Evolutionary conservation across 2,113 vertebrate genomes (phyloP), one percentile per base, ranked within the genome.

Genomic region (Hystrix brachyura): DNA sequence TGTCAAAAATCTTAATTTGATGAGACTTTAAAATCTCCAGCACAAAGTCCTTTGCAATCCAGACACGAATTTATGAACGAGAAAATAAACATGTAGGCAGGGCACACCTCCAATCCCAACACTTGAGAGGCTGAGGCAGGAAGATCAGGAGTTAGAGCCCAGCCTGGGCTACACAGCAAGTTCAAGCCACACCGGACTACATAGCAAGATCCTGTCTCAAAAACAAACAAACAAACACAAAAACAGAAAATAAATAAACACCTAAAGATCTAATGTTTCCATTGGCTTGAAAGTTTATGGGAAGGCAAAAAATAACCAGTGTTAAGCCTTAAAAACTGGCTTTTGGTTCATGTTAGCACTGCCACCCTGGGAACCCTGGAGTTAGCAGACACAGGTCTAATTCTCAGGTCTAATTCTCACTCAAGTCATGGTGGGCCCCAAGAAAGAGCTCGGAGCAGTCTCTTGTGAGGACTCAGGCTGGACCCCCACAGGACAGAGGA

Each of bases 11-110:
- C 38, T 43, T 64, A 29, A 78, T 84, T 67, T 96, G 72, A 21
- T 76, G 32, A 76, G 34, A 78, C 29, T 90, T 90, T 79, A 83
- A 83, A 67, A 82, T 89, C 18, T 72, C 96, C n/a, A 23, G 46
- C 59, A 60, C 9, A 13, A 72, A 62, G n/a, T 32, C 57, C 71
- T 88, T 48, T 67, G 78, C 5, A 29, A 53, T 21, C n/a, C n/a
- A 29, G 46, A 59, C 62, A 25, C 1, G 46, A 90, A 79, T 51
- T 10, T 6, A 76, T 0, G 3, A 13, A 2, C 55, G 14, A 29
- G 81, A 55, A 82, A 90, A 71, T 38, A 43, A 76, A 65, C 46
- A 53, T 14, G 21, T 5, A 74, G 71, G 9, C 38, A 46, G 21
- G 21, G 10, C 38, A 43, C 71, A 74, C 38, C 43, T 46, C 1